A percentile compares a stretch with the other conserved stretches of the same genome.
These are phyloP conservation scores for Calidris pygmaea DNA, from an alignment of 2,113 vertebrate species.

Conservation along the genomic window DNA sequence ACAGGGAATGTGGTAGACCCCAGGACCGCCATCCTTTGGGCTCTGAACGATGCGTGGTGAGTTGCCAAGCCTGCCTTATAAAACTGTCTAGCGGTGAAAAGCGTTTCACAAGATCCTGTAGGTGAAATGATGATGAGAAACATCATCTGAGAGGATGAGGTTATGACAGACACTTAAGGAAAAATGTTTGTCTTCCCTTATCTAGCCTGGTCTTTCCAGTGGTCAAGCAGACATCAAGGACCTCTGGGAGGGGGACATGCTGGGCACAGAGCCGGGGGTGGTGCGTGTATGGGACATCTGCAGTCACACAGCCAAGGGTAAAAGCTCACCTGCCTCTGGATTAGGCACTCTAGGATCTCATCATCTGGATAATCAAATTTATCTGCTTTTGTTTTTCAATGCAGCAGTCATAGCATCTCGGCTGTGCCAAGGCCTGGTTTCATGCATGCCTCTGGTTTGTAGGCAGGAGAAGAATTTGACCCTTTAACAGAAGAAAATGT, in stretches of 20 bases:
- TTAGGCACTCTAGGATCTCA: not conserved
- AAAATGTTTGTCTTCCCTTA: not conserved
- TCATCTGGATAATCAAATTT: not conserved
- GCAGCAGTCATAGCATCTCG: not conserved
- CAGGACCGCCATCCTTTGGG: not conserved
- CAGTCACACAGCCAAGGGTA: not conserved
- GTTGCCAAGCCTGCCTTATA: no score
- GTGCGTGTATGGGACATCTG: not conserved
- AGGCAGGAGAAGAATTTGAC: not conserved
- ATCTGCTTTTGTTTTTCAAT: not conserved
- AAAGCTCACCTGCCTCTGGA: not conserved
- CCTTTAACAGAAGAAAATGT: not conserved
- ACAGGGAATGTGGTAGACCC: not conserved
- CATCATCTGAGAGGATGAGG: not conserved
- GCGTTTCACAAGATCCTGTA: not conserved
- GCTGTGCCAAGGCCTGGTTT: not conserved
- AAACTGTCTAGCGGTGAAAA: not conserved
- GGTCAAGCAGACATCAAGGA: not conserved
- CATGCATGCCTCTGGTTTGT: not conserved
- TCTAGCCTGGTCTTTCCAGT: not conserved
- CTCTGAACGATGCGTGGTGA: rapidly evolving
- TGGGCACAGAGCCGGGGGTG: not conserved
- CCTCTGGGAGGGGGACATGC: rapidly evolving
- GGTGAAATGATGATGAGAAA: not conserved
- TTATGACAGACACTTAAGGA: not conserved